Base-by-base conservation (phyloP, 37 sponge, comb jelly and placozoan genomes). In the Amphimedon queenslandica region DNA sequence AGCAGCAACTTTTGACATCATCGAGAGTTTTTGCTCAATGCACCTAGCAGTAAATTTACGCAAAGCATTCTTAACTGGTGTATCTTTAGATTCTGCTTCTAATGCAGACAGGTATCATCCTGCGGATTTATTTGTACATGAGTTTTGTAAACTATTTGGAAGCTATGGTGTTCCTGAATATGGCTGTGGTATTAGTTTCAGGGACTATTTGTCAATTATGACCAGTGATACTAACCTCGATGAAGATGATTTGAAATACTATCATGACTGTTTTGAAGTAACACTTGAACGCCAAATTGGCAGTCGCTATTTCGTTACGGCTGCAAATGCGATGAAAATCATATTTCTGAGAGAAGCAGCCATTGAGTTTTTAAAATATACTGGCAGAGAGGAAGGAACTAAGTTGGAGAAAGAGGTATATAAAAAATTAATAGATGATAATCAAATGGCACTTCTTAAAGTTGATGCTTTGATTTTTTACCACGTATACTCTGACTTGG, bases 11-110 rank as follows among this genome's bases (percentile, higher is more conserved):
- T 32, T 63, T 34, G 80, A 80, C 13, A 16, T 80, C 40, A 40
- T 81, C 6, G 64, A 72, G 27, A 73, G 53, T 16, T 81, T 81
- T 43, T 81, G 82, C 37, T 33, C 82, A 24, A 81, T 81, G 82
- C 82, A 81, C 56, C 47, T 81, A 20, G 82, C 74, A 23, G 73
- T 81, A 20, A 81, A 81, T 39, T 57, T 81, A 1, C 42, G 82
- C 13, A 61, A 66, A 64, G 67, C 82, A 24, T 81, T 73, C 61
- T 42, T 81, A 35, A 24, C 61, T 16, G 81, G 81, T 24, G 4
- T 34, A 21, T 6, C 23, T 25, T 5, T 6, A 25, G 61, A 60
- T n/a, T 6, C 61, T 60, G 23, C 27, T 11, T 6, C 5, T n/a
- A n/a, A n/a, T n/a, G n/a, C n/a, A n/a, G 21, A 11, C 21, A 13